Conservation (phyloP, 2,888 invertebrate species). For the Agrochola macilenta region DNA sequence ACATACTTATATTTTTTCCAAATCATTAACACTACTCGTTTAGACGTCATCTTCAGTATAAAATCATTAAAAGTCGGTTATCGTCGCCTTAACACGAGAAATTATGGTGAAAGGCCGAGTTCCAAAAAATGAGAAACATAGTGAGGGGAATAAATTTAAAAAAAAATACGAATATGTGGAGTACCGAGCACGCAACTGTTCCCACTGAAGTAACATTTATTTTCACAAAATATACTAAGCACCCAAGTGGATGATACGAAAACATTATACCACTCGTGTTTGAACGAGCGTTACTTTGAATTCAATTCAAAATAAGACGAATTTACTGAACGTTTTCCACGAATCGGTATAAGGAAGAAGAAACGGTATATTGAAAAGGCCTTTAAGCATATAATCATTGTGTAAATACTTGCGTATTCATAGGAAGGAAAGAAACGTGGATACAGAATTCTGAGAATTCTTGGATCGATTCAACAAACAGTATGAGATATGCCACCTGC, state of each 20-base stretch:
- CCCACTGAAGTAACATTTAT: too few relatives aligned
- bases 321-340: slow-evolving; percentile 9
- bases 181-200: too few relatives aligned
- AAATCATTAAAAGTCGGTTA: too few relatives aligned
- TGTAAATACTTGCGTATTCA: slow-evolving; percentile 16
- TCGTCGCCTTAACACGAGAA: too few relatives aligned
- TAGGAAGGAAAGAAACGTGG: not conserved
- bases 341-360: slow-evolving; percentile 7
- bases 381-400: slow-evolving; percentile 5
- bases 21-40: too few relatives aligned
- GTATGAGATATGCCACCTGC: not conserved
- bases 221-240: not conserved
- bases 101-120: too few relatives aligned
- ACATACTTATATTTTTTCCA: too few relatives aligned
- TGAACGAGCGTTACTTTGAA: slow-evolving; percentile 19
- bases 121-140: too few relatives aligned
- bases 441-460: not conserved
- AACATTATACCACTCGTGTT: slow-evolving; percentile 28
- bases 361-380: slow-evolving; percentile 15
- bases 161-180: too few relatives aligned
- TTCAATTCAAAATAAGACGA: slow-evolving; percentile 20
- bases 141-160: too few relatives aligned
- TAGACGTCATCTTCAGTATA: too few relatives aligned
- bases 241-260: slow-evolving; percentile 6
- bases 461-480: not conserved